Conservation (phyloP, 2,113 vertebrate genomes). For the Kryptolebias marmoratus region DNA sequence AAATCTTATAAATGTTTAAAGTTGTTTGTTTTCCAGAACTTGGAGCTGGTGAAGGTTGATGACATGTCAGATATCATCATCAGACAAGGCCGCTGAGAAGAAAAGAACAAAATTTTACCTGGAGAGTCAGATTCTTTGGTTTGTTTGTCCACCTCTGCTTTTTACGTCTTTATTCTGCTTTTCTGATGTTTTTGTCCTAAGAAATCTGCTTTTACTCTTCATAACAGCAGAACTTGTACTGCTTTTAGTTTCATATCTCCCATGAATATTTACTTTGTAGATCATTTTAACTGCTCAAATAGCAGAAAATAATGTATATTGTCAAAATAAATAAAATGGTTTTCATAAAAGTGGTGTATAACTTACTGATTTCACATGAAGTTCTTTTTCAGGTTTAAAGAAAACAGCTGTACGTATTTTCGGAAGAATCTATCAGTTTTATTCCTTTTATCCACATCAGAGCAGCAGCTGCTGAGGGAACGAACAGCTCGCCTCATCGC, state of each 20-base stretch:
- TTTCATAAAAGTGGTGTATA: constrained; percentile 6
- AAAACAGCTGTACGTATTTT: too few species aligned
- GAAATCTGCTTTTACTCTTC: not conserved
- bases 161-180: constrained; percentile 1
- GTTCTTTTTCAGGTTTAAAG: not conserved
- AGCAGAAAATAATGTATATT: constrained; percentile 26
- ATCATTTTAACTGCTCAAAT: not conserved
- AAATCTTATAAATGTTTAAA: too few species aligned
- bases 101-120: not conserved
- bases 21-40: constrained; percentile 66
- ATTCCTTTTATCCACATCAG: not conserved
- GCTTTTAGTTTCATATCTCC: too few species aligned
- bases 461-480: too few species aligned
- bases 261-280: too few species aligned
- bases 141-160: not conserved
- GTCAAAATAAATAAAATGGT: constrained; percentile 59
- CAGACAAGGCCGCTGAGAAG: constrained; percentile 77
- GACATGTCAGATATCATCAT: constrained; percentile 85
- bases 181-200: not conserved
- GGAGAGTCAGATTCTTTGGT: not conserved
- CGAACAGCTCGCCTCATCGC: too few species aligned
- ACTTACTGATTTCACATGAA: not conserved
- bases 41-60: constrained; percentile 82
- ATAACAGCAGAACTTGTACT: not conserved
- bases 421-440: not conserved